These are phyloP conservation scores for pig (Sus scrofa) DNA, from an alignment of 2,113 vertebrate genomes.

Conservation along the genomic window DNA sequence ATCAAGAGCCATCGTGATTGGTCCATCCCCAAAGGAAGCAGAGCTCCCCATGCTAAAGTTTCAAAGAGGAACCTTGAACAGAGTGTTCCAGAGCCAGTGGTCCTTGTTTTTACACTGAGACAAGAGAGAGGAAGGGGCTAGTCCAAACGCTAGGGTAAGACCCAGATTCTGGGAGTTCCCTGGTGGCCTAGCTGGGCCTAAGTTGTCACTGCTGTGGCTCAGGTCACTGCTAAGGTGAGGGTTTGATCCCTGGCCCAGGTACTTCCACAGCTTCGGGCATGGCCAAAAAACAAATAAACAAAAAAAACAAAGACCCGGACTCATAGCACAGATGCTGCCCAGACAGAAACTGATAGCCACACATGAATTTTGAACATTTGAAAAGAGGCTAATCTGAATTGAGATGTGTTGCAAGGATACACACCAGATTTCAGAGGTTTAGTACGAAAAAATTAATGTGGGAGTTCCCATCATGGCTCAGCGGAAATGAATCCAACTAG, in stretches of 20 bases:
- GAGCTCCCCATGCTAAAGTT: neutral
- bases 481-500: too few species aligned
- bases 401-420: neutral
- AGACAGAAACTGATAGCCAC: neutral
- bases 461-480: too few species aligned
- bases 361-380: neutral
- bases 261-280: too few species aligned
- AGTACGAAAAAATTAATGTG: neutral
- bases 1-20: neutral
- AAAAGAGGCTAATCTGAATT: neutral
- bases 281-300: too few species aligned
- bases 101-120: neutral
- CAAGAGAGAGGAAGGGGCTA: neutral
- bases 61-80: neutral
- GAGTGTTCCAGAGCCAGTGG: neutral
- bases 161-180: neutral
- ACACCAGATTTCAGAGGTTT: neutral
- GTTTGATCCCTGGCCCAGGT: too few species aligned
- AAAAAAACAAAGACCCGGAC: neutral
- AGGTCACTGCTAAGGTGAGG: too few species aligned
- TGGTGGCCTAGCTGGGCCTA: too few species aligned
- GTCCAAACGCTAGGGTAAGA: neutral
- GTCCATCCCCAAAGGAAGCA: neutral
- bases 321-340: fast-evolving
- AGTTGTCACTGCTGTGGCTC: too few species aligned